Evolutionary conservation across 2,797 vertebrate genomes (phyloP), one percentile per base, ranked within the genome.

Genomic region (Acomys russatus): DNA sequence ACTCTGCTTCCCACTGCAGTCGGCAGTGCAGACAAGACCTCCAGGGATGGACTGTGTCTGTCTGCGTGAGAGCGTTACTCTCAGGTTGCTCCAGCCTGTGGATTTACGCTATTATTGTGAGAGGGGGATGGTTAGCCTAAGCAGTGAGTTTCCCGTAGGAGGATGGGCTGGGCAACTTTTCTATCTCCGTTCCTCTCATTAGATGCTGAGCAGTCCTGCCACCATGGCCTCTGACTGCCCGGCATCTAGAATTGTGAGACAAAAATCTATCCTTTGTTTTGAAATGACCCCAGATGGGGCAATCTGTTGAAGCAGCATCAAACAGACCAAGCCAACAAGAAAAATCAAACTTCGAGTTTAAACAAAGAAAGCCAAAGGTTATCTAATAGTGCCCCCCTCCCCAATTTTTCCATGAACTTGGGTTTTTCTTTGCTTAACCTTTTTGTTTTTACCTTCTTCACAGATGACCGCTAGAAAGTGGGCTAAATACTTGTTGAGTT

Each of bases 361-460:
- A 94, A 92, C 77, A 80, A 79, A 74, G 56, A 66, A 78, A 73
- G 49, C 20, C 38, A 78, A 88, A 94, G n/a, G 25, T 78, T 63
- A 76, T 80, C 22, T 10, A 73, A 54, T 64, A 64, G 66, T 25
- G 73, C 20, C 2, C 15, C 49, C 18, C 8, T 18, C 6, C 51
- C 49, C 15, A 6, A 51, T 88, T 79, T 83, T 76, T 83, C 61
- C 20, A 38, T n/a, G 66, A 61, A 56, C 30, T 1, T 86, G 68
- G 25, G n/a, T 59, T 80, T 83, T 68, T 30, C 20, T 9, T 54
- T 11, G 11, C 63, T 83, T 61, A n/a, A 33, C 30, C 44, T 38
- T n/a, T 54, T 88, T 44, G 4, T 44, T 51, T 85, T 30, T 18
- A 23, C 66, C 78, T 66, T 74, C 63, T 63, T 94, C 35, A 61